phyloP scores from a whole-genome alignment of 1,140 invertebrate genomes.

The Drosophila kepulauana region DNA sequence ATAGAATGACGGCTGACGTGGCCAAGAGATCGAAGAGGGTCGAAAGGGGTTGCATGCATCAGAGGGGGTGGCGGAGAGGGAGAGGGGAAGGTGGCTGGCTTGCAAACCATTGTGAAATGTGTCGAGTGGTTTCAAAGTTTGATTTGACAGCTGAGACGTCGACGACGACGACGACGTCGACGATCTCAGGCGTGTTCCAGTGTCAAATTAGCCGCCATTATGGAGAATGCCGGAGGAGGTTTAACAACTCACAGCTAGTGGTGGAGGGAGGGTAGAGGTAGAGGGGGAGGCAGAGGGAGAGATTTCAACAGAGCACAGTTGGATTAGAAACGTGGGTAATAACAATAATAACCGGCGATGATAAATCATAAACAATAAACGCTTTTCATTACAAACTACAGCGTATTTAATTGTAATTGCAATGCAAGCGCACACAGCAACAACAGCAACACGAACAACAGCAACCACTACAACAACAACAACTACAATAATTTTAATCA shows the following conservation, averaged over 20 bases:
- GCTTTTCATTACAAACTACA: constrained; percentile 51
- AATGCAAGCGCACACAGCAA: constrained; percentile 17
- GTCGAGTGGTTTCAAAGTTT: constrained; percentile 68
- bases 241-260: background rate
- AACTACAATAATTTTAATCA: constrained; percentile 10
- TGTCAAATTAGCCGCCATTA: constrained; percentile 77
- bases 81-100: background rate
- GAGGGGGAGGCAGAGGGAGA: too few relatives aligned
- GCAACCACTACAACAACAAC: constrained; percentile 1
- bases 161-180: constrained; percentile 31
- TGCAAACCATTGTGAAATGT: constrained; percentile 66
- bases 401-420: constrained; percentile 56
- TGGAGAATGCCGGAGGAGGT: constrained; percentile 33
- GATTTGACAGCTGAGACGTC: constrained; percentile 68
- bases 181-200: constrained; percentile 66
- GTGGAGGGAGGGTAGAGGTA: constrained; percentile 1
- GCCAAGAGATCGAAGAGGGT: background rate
- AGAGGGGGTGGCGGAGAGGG: background rate
- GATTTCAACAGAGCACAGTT: background rate
- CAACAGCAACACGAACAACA: background rate
- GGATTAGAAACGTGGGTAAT: constrained; percentile 35
- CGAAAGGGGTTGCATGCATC: too few relatives aligned
- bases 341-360: constrained; percentile 63
- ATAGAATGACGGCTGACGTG: constrained; percentile 51
- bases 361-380: constrained; percentile 72